These are phyloP conservation scores for Acronicta aceris DNA, from an alignment of 2,888 invertebrate genomes.

Conservation along the genomic window DNA sequence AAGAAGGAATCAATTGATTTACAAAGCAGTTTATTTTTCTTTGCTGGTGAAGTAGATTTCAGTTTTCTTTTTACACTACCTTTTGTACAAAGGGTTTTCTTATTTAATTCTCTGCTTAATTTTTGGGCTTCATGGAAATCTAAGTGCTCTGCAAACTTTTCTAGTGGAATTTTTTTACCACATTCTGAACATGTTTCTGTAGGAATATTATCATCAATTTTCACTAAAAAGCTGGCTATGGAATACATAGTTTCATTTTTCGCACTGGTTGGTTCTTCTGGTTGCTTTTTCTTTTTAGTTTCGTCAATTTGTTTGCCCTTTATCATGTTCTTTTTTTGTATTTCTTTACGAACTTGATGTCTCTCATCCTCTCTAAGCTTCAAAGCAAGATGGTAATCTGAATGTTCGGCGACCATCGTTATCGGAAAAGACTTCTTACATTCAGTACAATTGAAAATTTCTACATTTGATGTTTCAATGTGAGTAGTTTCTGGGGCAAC, in stretches of 20 bases:
- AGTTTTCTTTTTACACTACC: constrained; percentile 78
- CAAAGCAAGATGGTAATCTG: constrained; percentile 93
- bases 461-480: constrained; percentile 41
- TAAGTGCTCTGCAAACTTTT: constrained; percentile 92
- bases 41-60: constrained; percentile 72
- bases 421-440: constrained; percentile 90
- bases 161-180: constrained; percentile 88
- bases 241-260: constrained; percentile 69
- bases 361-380: constrained; percentile 90
- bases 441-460: constrained; percentile 88
- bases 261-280: constrained; percentile 49
- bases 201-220: constrained; percentile 73
- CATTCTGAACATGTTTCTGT: constrained; percentile 92
- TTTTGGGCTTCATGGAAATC: constrained; percentile 96
- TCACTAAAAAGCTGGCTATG: constrained; percentile 83
- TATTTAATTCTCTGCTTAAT: constrained; percentile 91
- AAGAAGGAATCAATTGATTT: constrained; percentile 83
- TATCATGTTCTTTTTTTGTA: constrained; percentile 57
- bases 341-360: constrained; percentile 67
- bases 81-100: constrained; percentile 60
- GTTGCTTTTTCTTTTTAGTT: constrained; percentile 52
- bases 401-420: constrained; percentile 91
- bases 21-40: constrained; percentile 78
- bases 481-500: constrained; percentile 17
- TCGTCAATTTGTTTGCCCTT: constrained; percentile 40